Base-by-base conservation (phyloP, 2,797 vertebrate genomes). In the Botia kubotai region DNA sequence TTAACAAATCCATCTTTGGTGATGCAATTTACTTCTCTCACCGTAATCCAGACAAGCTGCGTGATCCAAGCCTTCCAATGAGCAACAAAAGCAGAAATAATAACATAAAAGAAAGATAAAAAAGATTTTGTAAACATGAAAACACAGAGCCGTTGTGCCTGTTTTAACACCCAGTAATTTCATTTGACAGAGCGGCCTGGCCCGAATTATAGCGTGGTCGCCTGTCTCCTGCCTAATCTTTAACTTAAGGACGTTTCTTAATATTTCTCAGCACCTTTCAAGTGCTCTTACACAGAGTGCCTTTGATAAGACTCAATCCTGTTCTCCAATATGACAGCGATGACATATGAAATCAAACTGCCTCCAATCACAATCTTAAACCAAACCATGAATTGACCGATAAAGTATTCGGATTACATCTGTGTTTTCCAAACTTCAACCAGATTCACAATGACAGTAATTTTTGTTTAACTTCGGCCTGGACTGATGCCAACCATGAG, bases 271-370 rank as follows among this genome's bases (percentile, higher is more conserved):
- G 83, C 83, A 89, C 89, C 86, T 91, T 89, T 85, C 83, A 85
- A 83, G 87, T 85, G 84, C 67, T 72, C 72, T 26, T 33, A 10
- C 72, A 70, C 84, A 78, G 86, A 85, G 85, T 77, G 85, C 73
- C 83, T 79, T 88, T 82, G 88, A 89, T 91, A 91, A 88, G 87
- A 90, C 89, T 86, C 76, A 21, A 65, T 82, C 43, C 79, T 2
- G 21, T 29, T 26, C 85, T 81, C 72, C 62, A 23, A 89, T 89
- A 89, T 75, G 84, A 84, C 79, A 80, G 13, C 21, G 50, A 66
- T 77, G 82, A 78, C 90, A 92, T 91, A 88, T 93, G 89, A 87
- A 92, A 92, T 86, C 77, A 89, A 89, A 90, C 87, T 87, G 79
- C 67, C 86, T 79, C 80, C 29, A 76, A 62, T 87, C 77, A 57